These are phyloP conservation scores for Diplolepis rosae DNA, from an alignment of 2,888 invertebrate genomes.

Conservation along the genomic window DNA sequence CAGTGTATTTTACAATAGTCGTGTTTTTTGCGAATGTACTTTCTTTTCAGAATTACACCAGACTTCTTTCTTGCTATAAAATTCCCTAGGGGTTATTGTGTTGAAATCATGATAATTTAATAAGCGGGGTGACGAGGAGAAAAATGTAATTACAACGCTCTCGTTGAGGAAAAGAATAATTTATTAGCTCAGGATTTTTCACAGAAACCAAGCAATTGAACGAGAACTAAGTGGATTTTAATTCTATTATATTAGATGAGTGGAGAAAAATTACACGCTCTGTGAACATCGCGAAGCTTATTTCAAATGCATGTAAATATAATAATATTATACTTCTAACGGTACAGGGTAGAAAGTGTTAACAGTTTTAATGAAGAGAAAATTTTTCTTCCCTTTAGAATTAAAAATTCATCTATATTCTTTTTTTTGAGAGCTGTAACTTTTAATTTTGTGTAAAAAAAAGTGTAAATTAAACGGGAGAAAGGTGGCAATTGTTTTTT, in stretches of 20 bases:
- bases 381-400: neutral
- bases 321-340: neutral
- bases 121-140: neutral
- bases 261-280: neutral
- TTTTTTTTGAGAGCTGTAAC: neutral
- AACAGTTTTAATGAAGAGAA: neutral
- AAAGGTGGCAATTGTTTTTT: no score
- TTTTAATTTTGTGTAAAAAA: neutral
- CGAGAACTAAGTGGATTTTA: neutral
- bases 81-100: neutral
- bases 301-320: neutral
- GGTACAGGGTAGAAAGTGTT: neutral
- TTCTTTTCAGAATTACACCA: neutral
- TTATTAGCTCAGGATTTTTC: neutral
- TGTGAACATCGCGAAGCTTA: neutral
- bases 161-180: neutral
- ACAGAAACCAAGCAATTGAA: neutral
- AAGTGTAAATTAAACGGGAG: neutral
- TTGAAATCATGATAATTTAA: constrained; percentile 1
- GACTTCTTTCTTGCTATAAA: neutral
- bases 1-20: neutral
- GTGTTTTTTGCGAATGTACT: neutral
- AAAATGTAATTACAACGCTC: neutral
- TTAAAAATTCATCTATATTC: neutral
- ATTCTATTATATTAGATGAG: neutral